Evolutionary conservation across 2,797 vertebrate species (phyloP).

Genomic region (Tapirus indicus): DNA sequence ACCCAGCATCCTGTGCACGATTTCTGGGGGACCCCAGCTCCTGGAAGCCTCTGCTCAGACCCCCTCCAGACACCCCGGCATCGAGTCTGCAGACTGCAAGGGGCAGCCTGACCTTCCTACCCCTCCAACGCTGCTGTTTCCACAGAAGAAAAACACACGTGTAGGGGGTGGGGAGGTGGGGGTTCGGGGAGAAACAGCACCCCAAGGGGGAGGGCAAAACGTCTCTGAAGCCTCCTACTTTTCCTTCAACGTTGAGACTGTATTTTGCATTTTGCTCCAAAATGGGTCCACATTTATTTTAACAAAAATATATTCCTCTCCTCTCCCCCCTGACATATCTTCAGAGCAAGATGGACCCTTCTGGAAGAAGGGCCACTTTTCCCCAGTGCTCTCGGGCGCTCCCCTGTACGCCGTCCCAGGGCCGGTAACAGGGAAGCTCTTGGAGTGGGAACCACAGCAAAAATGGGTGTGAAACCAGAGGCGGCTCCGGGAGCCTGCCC

Average conservation of each 20-base stretch:
- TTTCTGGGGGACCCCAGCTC: not conserved
- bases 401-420: not conserved
- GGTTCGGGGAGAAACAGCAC: not conserved
- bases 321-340: not conserved
- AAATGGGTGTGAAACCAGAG: not conserved
- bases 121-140: not conserved
- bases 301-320: not conserved
- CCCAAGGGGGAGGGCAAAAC: not conserved
- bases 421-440: not conserved
- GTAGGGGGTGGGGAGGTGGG: fast-evolving
- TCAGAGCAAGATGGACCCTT: not conserved
- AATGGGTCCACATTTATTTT: not conserved
- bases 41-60: not conserved
- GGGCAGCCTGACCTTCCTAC: not conserved
- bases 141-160: not conserved
- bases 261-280: not conserved
- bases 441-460: not conserved
- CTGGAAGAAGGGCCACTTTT: not conserved
- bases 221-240: not conserved
- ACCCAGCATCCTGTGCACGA: not conserved
- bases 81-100: not conserved
- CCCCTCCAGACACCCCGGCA: not conserved
- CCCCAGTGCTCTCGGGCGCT: not conserved
- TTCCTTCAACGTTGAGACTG: not conserved
- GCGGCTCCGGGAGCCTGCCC: not conserved